These are phyloP conservation scores for Dorcus hopei DNA, from an alignment of 2,888 invertebrate species.

Conservation along the genomic window DNA sequence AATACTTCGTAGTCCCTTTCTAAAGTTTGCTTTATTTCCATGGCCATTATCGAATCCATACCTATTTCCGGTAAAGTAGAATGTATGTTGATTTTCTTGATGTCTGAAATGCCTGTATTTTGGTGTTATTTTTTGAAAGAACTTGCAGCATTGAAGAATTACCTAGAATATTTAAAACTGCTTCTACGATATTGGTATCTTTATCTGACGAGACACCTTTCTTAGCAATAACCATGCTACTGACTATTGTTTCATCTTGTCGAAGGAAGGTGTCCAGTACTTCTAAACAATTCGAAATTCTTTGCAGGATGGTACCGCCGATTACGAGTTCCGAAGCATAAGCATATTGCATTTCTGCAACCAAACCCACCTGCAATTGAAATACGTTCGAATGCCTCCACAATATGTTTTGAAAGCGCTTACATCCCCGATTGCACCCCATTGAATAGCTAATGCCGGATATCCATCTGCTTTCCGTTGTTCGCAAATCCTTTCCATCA, in stretches of 20 bases:
- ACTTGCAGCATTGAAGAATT: constrained; percentile 37
- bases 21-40: constrained; percentile 90
- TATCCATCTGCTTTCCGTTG: constrained; percentile 38
- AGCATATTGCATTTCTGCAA: constrained; percentile 21
- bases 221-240: constrained; percentile 85
- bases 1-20: constrained; percentile 87
- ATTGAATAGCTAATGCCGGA: constrained; percentile 29
- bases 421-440: constrained; percentile 29
- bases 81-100: constrained; percentile 67
- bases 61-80: constrained; percentile 85
- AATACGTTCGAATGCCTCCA: background rate
- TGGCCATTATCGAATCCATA: constrained; percentile 96
- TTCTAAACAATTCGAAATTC: constrained; percentile 61
- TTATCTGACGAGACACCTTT: constrained; percentile 54
- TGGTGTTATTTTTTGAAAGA: background rate
- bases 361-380: constrained; percentile 19
- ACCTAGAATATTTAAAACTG: constrained; percentile 61
- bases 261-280: constrained; percentile 68
- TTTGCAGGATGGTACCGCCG: constrained; percentile 65
- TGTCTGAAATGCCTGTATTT: constrained; percentile 58
- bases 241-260: constrained; percentile 64
- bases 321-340: constrained; percentile 18
- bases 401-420: constrained; percentile 45
- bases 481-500: constrained; percentile 84
- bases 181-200: constrained; percentile 56